Percentiles rank a stretch among this genome's conserved stretches.
Conservation (phyloP, 2,888 invertebrate species). For the Phaedon cochleariae region DNA sequence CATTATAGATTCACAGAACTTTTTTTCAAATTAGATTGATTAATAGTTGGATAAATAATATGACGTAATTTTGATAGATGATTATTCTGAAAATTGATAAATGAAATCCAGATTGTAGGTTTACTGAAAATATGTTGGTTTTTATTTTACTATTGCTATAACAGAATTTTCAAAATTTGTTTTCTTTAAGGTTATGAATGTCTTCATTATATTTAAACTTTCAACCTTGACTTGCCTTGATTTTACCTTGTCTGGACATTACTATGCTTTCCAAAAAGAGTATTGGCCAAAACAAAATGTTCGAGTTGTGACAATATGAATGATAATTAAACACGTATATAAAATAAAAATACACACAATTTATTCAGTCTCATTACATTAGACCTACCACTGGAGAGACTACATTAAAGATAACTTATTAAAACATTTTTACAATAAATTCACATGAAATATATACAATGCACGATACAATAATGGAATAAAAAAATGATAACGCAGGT, state of each 20-base stretch:
- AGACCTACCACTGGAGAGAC: slow-evolving; percentile 56
- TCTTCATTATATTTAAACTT: not conserved
- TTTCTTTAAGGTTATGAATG: not conserved
- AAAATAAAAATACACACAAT: slow-evolving; percentile 56
- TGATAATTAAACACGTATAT: slow-evolving; percentile 43
- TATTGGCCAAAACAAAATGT: slow-evolving; percentile 30
- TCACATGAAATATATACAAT: slow-evolving; percentile 56
- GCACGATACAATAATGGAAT: slow-evolving; percentile 48
- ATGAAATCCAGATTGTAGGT: no score
- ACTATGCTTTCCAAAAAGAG: slow-evolving; percentile 17
- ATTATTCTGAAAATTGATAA: no score
- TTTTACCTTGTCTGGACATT: slow-evolving; percentile 40
- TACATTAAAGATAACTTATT: slow-evolving; percentile 53
- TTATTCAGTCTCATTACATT: slow-evolving; percentile 61
- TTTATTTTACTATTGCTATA: not conserved
- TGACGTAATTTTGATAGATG: no score
- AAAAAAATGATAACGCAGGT: slow-evolving; percentile 35
- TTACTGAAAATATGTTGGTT: no score
- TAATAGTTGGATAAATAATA: no score
- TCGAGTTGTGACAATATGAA: slow-evolving; percentile 24
- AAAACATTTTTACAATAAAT: slow-evolving; percentile 57
- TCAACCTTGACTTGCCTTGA: slow-evolving; percentile 17
- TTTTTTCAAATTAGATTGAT: no score
- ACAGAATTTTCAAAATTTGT: not conserved
- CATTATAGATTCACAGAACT: no score